A percentile compares a stretch with the other conserved stretches of the same genome.
Conservation (phyloP, 2,113 vertebrate genomes). For the Balaenoptera acutorostrata region DNA sequence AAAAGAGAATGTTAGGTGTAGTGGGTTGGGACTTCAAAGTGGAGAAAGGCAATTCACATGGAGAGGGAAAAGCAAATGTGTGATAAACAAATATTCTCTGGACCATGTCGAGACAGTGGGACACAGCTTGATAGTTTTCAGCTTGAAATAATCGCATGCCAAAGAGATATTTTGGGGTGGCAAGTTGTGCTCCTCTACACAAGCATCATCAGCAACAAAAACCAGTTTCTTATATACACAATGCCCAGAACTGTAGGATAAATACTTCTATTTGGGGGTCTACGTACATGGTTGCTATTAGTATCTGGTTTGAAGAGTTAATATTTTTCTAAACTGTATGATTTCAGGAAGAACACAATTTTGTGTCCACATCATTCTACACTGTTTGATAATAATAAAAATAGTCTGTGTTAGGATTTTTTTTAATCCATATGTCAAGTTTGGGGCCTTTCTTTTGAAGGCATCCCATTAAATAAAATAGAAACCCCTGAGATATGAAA, state of each 20-base stretch:
- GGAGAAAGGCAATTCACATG: not conserved
- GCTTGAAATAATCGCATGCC: not conserved
- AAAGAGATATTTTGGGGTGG: not conserved
- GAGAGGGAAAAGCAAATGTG: not conserved
- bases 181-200: not conserved
- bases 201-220: not conserved
- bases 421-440: not conserved
- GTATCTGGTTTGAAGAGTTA: not conserved
- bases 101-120: not conserved
- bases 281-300: not conserved
- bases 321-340: not conserved
- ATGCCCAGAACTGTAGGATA: not conserved
- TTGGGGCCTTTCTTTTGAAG: not conserved
- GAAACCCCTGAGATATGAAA: not conserved
- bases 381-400: not conserved
- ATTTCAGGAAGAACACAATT: constrained; percentile 3
- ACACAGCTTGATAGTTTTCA: not conserved
- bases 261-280: not conserved
- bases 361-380: not conserved
- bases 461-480: not conserved
- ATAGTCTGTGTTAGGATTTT: not conserved
- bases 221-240: not conserved
- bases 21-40: not conserved
- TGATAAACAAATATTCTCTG: not conserved
- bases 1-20: not conserved